A percentile compares a stretch with the other conserved stretches of the same genome.
Evolutionary conservation across 2,888 invertebrate genomes (phyloP).

Genomic region (Apoda limacodes): DNA sequence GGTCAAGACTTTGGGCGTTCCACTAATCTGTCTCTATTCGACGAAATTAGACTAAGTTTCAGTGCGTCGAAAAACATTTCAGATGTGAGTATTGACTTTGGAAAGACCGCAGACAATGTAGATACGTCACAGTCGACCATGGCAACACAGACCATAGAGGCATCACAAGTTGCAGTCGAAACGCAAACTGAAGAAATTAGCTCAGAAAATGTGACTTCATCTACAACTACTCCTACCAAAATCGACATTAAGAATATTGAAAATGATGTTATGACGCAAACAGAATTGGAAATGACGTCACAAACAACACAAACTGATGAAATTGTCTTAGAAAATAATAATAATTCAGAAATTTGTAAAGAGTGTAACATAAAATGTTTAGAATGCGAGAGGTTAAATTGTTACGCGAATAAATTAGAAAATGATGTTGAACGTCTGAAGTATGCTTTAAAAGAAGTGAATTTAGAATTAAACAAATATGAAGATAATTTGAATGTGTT

Average conservation of each 20-base stretch:
- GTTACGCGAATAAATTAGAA: constrained; percentile 33
- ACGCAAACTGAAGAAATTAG: constrained; percentile 14
- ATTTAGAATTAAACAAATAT: constrained; percentile 33
- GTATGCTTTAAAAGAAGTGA: constrained; percentile 28
- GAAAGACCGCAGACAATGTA: constrained; percentile 22
- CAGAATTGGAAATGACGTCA: too few species aligned
- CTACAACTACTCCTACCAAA: too few species aligned
- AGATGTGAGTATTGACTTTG: constrained; percentile 6
- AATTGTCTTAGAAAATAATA: constrained; percentile 24
- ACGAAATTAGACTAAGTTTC: constrained; percentile 54
- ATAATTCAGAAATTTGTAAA: constrained; percentile 24
- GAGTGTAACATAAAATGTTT: constrained; percentile 31
- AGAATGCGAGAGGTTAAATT: constrained; percentile 33
- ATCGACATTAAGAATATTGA: too few species aligned
- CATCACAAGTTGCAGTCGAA: constrained; percentile 13
- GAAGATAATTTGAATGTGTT: constrained; percentile 38
- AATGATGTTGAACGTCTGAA: constrained; percentile 28
- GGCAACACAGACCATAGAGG: constrained; percentile 8
- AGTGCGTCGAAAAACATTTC: constrained; percentile 39
- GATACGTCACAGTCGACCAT: constrained; percentile 9
- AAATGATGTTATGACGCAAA: too few species aligned
- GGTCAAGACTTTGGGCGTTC: constrained; percentile 42
- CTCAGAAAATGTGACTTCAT: too few species aligned
- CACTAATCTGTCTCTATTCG: constrained; percentile 53
- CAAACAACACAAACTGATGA: constrained; percentile 30